These are phyloP conservation scores for Drosophila merina DNA, from an alignment of 2,888 invertebrate genomes.

Conservation along the genomic window DNA sequence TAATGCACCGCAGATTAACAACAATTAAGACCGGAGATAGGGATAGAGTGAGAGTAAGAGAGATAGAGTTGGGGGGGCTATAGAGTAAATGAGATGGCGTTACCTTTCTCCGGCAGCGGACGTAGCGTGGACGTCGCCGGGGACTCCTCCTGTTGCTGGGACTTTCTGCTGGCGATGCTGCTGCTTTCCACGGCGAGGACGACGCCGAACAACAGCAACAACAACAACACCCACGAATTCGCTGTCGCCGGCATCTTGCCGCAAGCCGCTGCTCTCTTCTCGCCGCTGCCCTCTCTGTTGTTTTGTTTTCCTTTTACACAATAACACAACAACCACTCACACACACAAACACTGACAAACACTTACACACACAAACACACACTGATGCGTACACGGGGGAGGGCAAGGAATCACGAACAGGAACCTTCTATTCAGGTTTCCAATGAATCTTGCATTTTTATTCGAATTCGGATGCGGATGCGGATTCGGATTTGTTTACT, in stretches of 20 bases:
- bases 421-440: constrained; percentile 34
- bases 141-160: constrained; percentile 59
- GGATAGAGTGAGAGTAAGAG: constrained; percentile 4
- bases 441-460: constrained; percentile 22
- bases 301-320: constrained; percentile 30
- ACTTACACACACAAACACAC: constrained; percentile 2
- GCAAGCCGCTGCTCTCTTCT: constrained; percentile 44
- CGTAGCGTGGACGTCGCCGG: constrained; percentile 52
- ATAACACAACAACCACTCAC: constrained; percentile 25
- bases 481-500: constrained; percentile 37
- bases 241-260: constrained; percentile 74
- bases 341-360: not conserved
- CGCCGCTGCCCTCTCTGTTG: constrained; percentile 27
- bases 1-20: constrained; percentile 64
- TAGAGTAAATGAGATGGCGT: constrained; percentile 38
- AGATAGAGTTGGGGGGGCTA: constrained; percentile 17
- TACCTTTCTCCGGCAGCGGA: constrained; percentile 67
- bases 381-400: constrained; percentile 5
- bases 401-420: constrained; percentile 30
- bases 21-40: constrained; percentile 37
- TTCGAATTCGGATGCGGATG: constrained; percentile 14
- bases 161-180: constrained; percentile 43
- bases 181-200: constrained; percentile 40
- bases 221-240: constrained; percentile 61
- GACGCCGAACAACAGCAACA: constrained; percentile 59